Evolutionary conservation across 2,888 invertebrate genomes (phyloP).

Genomic region (Pyralis farinalis): DNA sequence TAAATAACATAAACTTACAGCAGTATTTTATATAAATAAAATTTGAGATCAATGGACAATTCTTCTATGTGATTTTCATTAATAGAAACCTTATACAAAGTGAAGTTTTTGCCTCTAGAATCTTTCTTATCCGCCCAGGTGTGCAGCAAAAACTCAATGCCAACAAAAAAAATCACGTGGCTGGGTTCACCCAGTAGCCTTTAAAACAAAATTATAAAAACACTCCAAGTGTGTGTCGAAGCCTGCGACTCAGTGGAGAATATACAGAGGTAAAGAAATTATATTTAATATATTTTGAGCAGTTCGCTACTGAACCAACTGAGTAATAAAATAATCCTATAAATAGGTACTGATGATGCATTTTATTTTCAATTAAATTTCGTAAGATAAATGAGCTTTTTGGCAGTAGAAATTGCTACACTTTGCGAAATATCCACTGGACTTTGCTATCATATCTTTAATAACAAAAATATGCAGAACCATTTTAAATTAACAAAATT

Average conservation of each 20-base stretch:
- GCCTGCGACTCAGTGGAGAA: not conserved
- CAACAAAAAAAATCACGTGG: conserved; percentile 39
- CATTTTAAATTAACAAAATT: no score
- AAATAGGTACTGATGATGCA: no score
- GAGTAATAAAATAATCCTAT: no score
- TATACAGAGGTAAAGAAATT: not conserved
- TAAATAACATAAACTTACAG: conserved; percentile 64
- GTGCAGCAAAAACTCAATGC: conserved; percentile 48
- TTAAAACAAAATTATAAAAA: conserved; percentile 10
- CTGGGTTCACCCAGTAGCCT: conserved; percentile 35
- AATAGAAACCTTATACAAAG: conserved; percentile 22
- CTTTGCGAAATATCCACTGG: no score
- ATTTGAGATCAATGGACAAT: conserved; percentile 76
- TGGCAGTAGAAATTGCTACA: no score
- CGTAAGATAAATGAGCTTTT: no score
- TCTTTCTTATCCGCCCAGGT: conserved; percentile 57
- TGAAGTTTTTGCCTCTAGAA: conserved; percentile 29
- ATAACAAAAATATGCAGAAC: no score
- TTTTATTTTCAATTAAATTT: no score
- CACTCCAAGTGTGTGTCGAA: not conserved
- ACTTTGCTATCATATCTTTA: no score
- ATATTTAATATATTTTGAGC: no score
- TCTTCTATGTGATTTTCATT: conserved; percentile 38
- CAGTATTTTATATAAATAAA: conserved; percentile 64
- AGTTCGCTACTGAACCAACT: no score